Conservation (phyloP, 2,797 vertebrate species). For the Micropoecilia bifurca region DNA sequence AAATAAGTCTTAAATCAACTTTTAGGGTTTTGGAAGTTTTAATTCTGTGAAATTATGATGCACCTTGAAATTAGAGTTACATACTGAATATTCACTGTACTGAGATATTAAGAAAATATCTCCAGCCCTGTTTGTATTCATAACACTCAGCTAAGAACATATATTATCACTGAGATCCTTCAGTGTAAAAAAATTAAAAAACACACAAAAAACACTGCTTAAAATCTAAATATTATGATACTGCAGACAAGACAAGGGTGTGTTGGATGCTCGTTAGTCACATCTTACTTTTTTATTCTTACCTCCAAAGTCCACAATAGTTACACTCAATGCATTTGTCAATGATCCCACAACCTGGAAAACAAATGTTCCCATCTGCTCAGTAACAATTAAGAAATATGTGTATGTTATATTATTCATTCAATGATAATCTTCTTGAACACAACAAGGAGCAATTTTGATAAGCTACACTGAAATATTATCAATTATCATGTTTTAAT, state of each 20-base stretch:
- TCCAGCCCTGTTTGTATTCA: slow-evolving; percentile 10
- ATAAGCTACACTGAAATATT: slow-evolving; percentile 73
- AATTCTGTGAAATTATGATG: neutral
- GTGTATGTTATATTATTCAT: slow-evolving; percentile 59
- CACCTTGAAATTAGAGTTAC: neutral
- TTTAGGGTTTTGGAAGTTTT: neutral
- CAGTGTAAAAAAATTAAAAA: neutral
- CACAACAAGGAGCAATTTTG: slow-evolving; percentile 60
- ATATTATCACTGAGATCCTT: neutral
- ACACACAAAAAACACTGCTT: neutral
- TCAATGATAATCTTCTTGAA: slow-evolving; percentile 66
- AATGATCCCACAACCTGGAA: slow-evolving; percentile 6
- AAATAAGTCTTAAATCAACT: neutral
- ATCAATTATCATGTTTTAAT: slow-evolving; percentile 80
- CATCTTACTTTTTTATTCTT: slow-evolving; percentile 9
- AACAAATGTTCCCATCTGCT: slow-evolving; percentile 20
- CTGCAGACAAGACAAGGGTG: neutral
- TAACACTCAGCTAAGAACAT: neutral
- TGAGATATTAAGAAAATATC: slow-evolving; percentile 31
- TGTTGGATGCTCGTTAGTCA: neutral
- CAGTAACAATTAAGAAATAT: slow-evolving; percentile 47
- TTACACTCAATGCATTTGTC: slow-evolving; percentile 20
- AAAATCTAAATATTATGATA: neutral
- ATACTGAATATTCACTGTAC: neutral
- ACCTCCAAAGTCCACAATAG: neutral